phyloP scores from a whole-genome alignment of 2,888 invertebrate species.

The Ophraella communa region DNA sequence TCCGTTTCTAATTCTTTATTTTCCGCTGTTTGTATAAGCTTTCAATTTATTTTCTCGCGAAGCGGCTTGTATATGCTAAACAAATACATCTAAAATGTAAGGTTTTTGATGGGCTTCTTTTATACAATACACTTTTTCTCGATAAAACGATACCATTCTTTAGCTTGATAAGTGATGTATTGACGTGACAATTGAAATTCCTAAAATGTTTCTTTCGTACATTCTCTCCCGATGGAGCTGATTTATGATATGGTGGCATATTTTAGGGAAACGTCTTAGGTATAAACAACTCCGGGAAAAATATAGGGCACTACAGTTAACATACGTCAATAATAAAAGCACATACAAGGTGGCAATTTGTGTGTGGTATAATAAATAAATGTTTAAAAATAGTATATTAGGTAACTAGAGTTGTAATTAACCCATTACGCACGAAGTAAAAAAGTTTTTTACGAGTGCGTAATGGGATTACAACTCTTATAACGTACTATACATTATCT shows the following conservation, averaged over 20 bases:
- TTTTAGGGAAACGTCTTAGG: not conserved
- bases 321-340: not conserved
- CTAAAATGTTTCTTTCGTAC: not conserved
- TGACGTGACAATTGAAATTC: constrained; percentile 17
- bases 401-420: no score
- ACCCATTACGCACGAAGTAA: no score
- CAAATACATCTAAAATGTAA: constrained; percentile 26
- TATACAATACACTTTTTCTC: constrained; percentile 1
- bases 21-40: constrained; percentile 11
- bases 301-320: not conserved
- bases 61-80: constrained; percentile 20
- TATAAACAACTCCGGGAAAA: not conserved
- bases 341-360: not conserved
- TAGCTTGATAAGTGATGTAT: constrained; percentile 17
- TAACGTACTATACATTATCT: no score
- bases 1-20: not conserved
- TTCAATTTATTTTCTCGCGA: constrained; percentile 35
- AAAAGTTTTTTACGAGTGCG: no score
- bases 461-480: no score
- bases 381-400: no score
- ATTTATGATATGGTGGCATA: not conserved
- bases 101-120: constrained; percentile 3
- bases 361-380: no score
- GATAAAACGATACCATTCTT: constrained; percentile 6
- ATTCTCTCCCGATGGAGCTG: not conserved